Conservation (phyloP, 1,140 invertebrate species). For the Trialeurodes vaporariorum region DNA sequence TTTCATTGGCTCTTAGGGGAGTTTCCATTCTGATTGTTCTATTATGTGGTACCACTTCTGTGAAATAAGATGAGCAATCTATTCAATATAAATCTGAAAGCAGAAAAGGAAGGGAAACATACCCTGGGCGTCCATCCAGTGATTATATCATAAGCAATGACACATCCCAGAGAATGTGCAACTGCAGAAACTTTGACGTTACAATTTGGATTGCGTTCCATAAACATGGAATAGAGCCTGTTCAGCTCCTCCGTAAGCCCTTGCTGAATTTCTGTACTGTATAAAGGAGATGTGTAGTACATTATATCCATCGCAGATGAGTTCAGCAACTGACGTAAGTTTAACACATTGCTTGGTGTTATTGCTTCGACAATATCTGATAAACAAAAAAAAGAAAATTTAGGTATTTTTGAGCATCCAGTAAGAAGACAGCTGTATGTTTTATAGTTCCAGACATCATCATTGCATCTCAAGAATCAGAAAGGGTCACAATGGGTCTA, state of each 20-base stretch:
- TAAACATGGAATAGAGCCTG: slow-evolving; percentile 57
- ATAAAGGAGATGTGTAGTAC: slow-evolving; percentile 69
- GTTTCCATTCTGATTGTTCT: too few relatives aligned
- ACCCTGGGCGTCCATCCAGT: slow-evolving; percentile 47
- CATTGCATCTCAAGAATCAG: too few relatives aligned
- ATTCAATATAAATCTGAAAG: too few relatives aligned
- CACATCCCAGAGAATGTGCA: slow-evolving; percentile 68
- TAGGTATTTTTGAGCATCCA: too few relatives aligned
- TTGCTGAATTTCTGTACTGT: slow-evolving; percentile 57
- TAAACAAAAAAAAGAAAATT: slow-evolving; percentile 23
- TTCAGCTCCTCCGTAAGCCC: slow-evolving; percentile 56
- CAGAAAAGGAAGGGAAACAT: too few relatives aligned
- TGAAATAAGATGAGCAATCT: too few relatives aligned
- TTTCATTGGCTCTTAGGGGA: too few relatives aligned
- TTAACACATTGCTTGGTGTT: slow-evolving; percentile 52
- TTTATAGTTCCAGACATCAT: too few relatives aligned
- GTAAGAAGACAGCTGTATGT: too few relatives aligned
- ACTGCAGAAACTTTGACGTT: slow-evolving; percentile 61
- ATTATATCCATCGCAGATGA: slow-evolving; percentile 69
- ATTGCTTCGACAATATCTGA: slow-evolving; percentile 56
- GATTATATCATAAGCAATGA: slow-evolving; percentile 68
- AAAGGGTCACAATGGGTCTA: too few relatives aligned
- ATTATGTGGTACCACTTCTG: too few relatives aligned
- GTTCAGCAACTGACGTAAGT: slow-evolving; percentile 52
- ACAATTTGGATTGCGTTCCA: slow-evolving; percentile 53